phyloP scores from a whole-genome alignment of 2,797 vertebrate species.

The Linurgus olivaceus region DNA sequence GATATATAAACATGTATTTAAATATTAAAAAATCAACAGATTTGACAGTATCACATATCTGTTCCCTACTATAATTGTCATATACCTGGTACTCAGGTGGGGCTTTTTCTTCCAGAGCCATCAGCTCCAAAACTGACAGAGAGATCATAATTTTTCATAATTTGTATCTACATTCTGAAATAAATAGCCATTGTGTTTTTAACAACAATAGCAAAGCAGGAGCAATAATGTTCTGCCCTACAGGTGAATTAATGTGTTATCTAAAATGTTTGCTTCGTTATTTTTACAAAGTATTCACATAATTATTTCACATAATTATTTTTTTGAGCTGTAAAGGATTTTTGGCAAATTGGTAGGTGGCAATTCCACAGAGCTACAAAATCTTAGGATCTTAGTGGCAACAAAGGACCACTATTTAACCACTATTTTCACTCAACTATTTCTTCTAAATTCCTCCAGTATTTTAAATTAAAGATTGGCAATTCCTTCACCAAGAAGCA shows the following conservation, averaged over 20 bases:
- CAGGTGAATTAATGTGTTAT: not conserved
- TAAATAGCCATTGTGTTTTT: not conserved
- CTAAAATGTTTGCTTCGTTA: not conserved
- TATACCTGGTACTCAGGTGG: not conserved
- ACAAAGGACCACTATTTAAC: not conserved
- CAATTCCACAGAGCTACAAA: not conserved
- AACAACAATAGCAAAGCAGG: not conserved
- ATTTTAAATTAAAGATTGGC: conserved; percentile 23
- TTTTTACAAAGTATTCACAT: not conserved
- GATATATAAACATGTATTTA: not conserved
- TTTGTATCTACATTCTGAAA: not conserved
- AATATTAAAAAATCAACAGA: not conserved
- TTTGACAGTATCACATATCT: not conserved
- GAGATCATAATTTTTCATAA: not conserved
- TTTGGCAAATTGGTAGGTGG: not conserved
- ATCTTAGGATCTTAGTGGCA: not conserved
- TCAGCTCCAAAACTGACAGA: not conserved
- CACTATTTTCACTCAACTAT: not conserved
- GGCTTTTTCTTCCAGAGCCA: not conserved
- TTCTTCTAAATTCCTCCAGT: not conserved
- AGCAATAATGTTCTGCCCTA: not conserved
- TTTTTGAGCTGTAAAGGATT: not conserved
- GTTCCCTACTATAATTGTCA: not conserved
- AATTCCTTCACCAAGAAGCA: conserved; percentile 8
- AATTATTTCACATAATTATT: not conserved